Conservation (phyloP, 2,888 invertebrate genomes). For the Pyrrhia umbra region DNA sequence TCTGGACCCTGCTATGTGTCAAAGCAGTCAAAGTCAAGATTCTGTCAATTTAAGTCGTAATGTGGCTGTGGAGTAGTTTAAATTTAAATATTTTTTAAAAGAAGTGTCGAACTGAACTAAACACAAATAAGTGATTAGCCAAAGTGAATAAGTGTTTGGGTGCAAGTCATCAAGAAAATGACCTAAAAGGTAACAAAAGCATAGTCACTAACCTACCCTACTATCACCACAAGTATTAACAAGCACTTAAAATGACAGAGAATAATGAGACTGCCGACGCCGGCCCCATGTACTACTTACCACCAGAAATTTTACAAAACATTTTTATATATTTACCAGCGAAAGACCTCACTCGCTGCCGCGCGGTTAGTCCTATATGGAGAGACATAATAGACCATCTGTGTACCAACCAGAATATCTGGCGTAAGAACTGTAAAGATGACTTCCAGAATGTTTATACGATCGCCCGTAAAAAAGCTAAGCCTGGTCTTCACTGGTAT, state of each 20-base stretch:
- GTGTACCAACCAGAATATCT: constrained; percentile 66
- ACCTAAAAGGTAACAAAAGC: neutral
- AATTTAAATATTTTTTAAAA: no score
- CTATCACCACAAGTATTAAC: neutral
- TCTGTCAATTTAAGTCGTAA: neutral
- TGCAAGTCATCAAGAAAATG: neutral
- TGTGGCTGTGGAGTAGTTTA: neutral
- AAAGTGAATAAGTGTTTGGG: neutral
- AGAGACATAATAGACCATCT: constrained; percentile 73
- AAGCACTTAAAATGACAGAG: constrained; percentile 32
- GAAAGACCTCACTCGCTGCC: constrained; percentile 65
- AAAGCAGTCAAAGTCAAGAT: neutral
- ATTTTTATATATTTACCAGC: constrained; percentile 74
- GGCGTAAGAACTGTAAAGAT: constrained; percentile 71
- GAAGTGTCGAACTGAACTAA: neutral
- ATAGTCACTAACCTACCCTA: neutral
- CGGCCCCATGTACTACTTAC: constrained; percentile 51
- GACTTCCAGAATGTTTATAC: constrained; percentile 67
- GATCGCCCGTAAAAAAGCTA: constrained; percentile 68
- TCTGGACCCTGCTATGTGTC: no score
- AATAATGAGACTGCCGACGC: neutral
- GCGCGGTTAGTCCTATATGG: constrained; percentile 76
- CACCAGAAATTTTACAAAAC: constrained; percentile 74
- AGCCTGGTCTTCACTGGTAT: constrained; percentile 68
- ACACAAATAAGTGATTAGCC: neutral